Evolutionary conservation across 2,113 vertebrate species (phyloP).

Genomic region (Platysteira castanea): DNA sequence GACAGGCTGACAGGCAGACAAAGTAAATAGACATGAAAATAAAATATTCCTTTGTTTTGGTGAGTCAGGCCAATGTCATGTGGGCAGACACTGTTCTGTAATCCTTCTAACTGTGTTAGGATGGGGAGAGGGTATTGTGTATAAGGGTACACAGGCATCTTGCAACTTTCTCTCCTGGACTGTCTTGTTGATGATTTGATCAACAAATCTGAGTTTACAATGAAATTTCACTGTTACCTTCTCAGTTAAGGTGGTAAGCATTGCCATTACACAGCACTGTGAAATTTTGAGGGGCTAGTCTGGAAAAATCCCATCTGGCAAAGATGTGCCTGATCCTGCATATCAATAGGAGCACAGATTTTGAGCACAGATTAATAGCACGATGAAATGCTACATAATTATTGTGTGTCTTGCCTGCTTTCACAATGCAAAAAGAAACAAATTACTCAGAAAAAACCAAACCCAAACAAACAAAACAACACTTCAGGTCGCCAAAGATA

Average conservation of each 20-base stretch:
- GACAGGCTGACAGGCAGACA: slow-evolving; percentile 12
- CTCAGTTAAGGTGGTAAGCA: not conserved
- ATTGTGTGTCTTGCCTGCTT: not conserved
- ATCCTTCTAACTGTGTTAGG: not conserved
- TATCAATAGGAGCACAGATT: not conserved
- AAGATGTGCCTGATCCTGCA: slow-evolving; percentile 1
- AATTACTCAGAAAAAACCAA: not conserved
- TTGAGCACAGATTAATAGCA: not conserved
- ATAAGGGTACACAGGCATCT: not conserved
- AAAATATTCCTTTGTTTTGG: slow-evolving; percentile 40
- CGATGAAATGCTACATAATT: not conserved
- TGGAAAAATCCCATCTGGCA: slow-evolving; percentile 10
- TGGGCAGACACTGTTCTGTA: not conserved
- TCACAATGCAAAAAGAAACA: not conserved
- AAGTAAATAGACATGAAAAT: slow-evolving; percentile 1
- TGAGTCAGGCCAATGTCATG: not conserved
- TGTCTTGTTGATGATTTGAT: not conserved
- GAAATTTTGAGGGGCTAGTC: not conserved
- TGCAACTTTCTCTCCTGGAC: not conserved
- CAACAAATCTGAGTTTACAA: not conserved
- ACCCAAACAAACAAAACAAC: not conserved
- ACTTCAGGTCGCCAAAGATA: not conserved
- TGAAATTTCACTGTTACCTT: not conserved
- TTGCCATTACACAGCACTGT: not conserved
- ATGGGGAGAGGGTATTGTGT: not conserved